phyloP scores from a whole-genome alignment of 2,113 vertebrate species.

The Gallinago paraguaiae region DNA sequence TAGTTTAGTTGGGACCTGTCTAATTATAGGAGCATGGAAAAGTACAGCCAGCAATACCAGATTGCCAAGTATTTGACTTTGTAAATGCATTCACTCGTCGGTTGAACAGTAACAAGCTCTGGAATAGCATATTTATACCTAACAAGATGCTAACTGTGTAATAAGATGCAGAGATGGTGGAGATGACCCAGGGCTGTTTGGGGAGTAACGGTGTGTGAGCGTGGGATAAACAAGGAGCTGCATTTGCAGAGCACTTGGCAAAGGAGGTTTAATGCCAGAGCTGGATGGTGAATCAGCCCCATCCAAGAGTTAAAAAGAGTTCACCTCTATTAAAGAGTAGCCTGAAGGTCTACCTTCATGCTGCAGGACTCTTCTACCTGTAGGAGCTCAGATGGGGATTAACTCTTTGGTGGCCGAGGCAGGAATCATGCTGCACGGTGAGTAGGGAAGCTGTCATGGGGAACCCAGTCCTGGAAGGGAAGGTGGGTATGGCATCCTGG shows the following conservation, averaged over 20 bases:
- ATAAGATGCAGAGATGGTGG: neutral
- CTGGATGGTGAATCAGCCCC: neutral
- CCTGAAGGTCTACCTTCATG: neutral
- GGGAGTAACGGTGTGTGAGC: neutral
- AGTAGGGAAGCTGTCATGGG: neutral
- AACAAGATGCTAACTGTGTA: neutral
- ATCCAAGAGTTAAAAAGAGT: neutral
- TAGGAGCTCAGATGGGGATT: neutral
- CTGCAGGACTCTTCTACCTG: neutral
- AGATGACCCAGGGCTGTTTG: neutral
- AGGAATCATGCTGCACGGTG: neutral
- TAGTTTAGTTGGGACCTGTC: neutral
- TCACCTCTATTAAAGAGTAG: neutral
- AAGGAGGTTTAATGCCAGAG: neutral
- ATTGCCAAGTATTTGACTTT: neutral
- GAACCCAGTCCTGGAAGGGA: too few relatives aligned
- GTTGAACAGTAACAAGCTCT: neutral
- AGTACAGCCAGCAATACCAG: neutral
- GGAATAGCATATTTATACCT: neutral
- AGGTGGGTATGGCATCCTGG: too few relatives aligned
- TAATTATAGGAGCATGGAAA: neutral
- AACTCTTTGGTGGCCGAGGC: neutral
- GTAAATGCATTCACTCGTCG: neutral
- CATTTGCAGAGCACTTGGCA: neutral
- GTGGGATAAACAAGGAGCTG: neutral